Evolutionary conservation across 1,140 invertebrate species (phyloP), one percentile per base, ranked within the genome.

Genomic region (Zophobas atratus): DNA sequence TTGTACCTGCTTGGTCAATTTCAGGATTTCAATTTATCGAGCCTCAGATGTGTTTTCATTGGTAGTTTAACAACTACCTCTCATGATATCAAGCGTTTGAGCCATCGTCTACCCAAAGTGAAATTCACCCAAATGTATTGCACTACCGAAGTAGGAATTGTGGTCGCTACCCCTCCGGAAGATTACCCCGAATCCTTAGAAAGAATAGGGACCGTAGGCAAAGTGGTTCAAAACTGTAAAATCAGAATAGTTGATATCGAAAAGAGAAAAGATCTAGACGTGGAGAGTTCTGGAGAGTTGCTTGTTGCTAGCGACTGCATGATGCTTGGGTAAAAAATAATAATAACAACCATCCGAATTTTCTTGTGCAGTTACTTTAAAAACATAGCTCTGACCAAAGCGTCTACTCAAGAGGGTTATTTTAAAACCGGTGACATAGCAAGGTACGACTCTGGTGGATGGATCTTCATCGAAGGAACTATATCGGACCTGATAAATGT

Each of bases 341-440:
- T 20, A 20, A 20, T 20, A 20, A 20, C 20, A 20, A 20, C 20
- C 20, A 20, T 20, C 20, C 20, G 20, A 76, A 71, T 71, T 57
- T 6, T 43, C n/a, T 20, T 20, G 75, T 78, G 41, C n/a, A 84
- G 83, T 33, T 84, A 84, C 78, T 84, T 81, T 46, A 82, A 82
- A 46, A 81, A 82, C 53, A 51, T 73, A 33, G 6, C 36, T 0
- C 70, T 1, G 8, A 83, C 81, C 0, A 70, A 78, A 3, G 56
- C 55, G n/a, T 33, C 71, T 0, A 75, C 82, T 38, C 78, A 79
- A 35, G 80, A 94, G 60, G 89, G 88, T 20, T 92, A 88, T 83
- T 88, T 93, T 34, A 89, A 90, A 82, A 93, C 93, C 67, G 93
- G 93, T 39, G 93, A 95, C 82, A 87, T 94, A 35, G 91, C 89